Conservation (phyloP, 2,888 invertebrate species). For the Miltochrista miniata region DNA sequence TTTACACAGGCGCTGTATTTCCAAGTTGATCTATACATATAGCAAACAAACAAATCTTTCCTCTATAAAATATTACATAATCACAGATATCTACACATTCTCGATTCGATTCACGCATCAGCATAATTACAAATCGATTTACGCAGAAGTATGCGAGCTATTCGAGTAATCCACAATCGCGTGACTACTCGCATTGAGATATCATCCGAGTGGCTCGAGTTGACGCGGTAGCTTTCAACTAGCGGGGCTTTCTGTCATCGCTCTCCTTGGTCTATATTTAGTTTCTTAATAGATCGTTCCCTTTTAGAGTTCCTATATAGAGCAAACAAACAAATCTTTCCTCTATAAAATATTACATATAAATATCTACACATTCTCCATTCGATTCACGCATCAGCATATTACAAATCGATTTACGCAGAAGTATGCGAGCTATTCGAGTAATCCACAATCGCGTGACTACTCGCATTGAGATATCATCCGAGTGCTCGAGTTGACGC, state of each 20-base stretch:
- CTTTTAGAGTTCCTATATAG: too few species aligned
- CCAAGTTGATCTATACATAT: too few species aligned
- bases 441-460: constrained; percentile 26
- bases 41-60: too few species aligned
- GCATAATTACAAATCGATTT: constrained; percentile 20
- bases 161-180: constrained; percentile 17
- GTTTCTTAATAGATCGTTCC: not conserved
- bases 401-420: constrained; percentile 29
- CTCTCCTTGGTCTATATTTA: not conserved
- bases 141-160: constrained; percentile 29
- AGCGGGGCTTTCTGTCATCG: not conserved
- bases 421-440: constrained; percentile 19
- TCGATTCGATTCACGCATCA: not conserved
- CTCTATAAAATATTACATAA: too few species aligned
- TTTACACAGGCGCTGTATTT: too few species aligned
- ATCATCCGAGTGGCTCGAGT: constrained; percentile 19
- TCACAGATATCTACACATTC: too few species aligned
- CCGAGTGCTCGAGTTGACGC: constrained; percentile 13
- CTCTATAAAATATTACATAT: too few species aligned
- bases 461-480: constrained; percentile 19
- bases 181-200: constrained; percentile 23
- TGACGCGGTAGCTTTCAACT: constrained; percentile 5
- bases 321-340: too few species aligned
- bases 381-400: not conserved
- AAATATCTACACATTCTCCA: too few species aligned